A percentile compares a stretch with the other conserved stretches of the same genome.
Evolutionary conservation across 2,113 vertebrate genomes (phyloP).

Genomic region (Hepsetus odoe): DNA sequence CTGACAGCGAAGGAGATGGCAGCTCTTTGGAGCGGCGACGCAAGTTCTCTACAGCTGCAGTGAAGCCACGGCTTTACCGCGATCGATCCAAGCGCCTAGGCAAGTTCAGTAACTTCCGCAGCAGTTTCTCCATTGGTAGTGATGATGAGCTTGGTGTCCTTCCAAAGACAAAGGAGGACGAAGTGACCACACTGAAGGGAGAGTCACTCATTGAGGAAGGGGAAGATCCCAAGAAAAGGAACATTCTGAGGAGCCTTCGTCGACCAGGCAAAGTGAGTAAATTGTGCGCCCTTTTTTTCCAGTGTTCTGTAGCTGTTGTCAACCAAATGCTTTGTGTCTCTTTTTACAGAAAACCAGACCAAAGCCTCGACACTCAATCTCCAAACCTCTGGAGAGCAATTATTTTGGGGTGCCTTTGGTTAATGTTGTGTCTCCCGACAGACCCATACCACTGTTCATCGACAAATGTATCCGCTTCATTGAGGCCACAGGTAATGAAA

Average conservation of each 20-base stretch:
- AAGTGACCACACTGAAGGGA: constrained; percentile 79
- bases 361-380: constrained; percentile 87
- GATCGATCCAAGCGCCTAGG: constrained; percentile 88
- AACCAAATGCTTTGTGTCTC: constrained; percentile 28
- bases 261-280: constrained; percentile 88
- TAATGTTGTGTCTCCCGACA: constrained; percentile 85
- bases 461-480: constrained; percentile 95
- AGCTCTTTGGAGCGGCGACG: constrained; percentile 88
- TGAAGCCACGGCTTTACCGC: constrained; percentile 89
- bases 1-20: constrained; percentile 92
- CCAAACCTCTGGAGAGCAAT: constrained; percentile 88
- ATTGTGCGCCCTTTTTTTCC: constrained; percentile 22
- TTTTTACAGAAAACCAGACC: constrained; percentile 86
- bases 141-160: constrained; percentile 90
- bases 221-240: constrained; percentile 84
- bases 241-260: constrained; percentile 90
- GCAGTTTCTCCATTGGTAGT: constrained; percentile 87
- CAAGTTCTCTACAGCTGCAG: constrained; percentile 75
- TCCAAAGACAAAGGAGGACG: constrained; percentile 86
- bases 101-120: constrained; percentile 88
- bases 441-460: constrained; percentile 92
- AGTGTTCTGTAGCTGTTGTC: not conserved
- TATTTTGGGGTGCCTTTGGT: constrained; percentile 90
- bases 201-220: constrained; percentile 84
- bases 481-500: constrained; percentile 85